These are phyloP conservation scores for Tachycineta bicolor DNA, from an alignment of 2,113 vertebrate genomes.

Conservation along the genomic window DNA sequence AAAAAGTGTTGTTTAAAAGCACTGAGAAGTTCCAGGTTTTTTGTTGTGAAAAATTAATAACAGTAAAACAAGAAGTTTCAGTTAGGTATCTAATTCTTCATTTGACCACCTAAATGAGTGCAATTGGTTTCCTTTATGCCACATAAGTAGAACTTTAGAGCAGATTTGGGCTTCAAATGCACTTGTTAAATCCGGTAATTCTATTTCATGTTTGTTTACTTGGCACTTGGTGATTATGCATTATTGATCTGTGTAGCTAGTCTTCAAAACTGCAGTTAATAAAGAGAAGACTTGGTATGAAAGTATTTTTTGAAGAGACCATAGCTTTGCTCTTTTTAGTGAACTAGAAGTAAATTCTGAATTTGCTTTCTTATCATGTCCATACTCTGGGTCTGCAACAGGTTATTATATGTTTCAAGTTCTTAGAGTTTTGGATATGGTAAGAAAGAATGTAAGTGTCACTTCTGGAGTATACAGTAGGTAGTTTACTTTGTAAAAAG, in stretches of 20 bases:
- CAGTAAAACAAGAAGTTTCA: background rate
- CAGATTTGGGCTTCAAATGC: background rate
- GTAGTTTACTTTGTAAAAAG: slow-evolving; percentile 56
- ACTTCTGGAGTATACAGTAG: slow-evolving; percentile 19
- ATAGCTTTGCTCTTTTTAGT: background rate
- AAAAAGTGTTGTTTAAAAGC: background rate
- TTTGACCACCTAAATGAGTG: background rate
- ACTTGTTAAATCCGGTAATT: background rate
- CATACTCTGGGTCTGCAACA: background rate
- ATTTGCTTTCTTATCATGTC: slow-evolving; percentile 29
- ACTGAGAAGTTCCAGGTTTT: background rate
- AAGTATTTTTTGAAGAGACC: background rate
- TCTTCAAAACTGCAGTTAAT: background rate
- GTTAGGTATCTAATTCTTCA: background rate
- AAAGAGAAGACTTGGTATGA: background rate
- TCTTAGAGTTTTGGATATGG: slow-evolving; percentile 1
- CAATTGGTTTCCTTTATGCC: background rate
- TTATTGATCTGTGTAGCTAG: background rate
- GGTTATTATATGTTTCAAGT: slow-evolving; percentile 5
- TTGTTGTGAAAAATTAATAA: background rate
- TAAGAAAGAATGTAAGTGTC: slow-evolving; percentile 32
- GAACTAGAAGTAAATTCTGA: background rate
- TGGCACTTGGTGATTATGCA: background rate
- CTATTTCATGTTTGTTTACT: background rate
- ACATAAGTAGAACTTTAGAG: background rate